A percentile compares a stretch with the other conserved stretches of the same genome.
These are phyloP conservation scores for Hypena proboscidalis DNA, from an alignment of 2,888 invertebrate species.

Conservation along the genomic window DNA sequence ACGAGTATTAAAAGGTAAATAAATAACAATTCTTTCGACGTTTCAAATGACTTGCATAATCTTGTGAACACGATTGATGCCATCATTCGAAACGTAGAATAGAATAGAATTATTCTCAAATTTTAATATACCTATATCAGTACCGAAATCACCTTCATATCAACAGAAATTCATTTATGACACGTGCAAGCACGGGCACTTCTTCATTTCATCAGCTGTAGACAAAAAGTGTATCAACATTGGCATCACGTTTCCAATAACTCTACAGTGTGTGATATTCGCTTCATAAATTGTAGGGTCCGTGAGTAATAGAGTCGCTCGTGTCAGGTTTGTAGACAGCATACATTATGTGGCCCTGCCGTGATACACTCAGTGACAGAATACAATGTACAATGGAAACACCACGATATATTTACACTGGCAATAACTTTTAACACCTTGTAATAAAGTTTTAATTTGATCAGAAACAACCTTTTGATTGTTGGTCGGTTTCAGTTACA, in stretches of 20 bases:
- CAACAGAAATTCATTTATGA: slow-evolving; percentile 7
- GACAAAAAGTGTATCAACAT: slow-evolving; percentile 56
- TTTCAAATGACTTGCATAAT: no score
- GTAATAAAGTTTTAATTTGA: slow-evolving; percentile 24
- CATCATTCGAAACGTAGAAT: no score
- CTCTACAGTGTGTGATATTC: slow-evolving; percentile 69
- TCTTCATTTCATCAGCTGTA: slow-evolving; percentile 19
- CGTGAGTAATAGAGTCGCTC: slow-evolving; percentile 73
- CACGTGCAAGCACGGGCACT: slow-evolving; percentile 2
- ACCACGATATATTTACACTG: slow-evolving; percentile 20
- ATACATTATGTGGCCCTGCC: slow-evolving; percentile 66
- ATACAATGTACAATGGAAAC: slow-evolving; percentile 26
- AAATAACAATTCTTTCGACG: no score
- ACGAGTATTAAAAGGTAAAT: no score
- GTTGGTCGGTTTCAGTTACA: slow-evolving; percentile 16
- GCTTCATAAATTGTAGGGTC: slow-evolving; percentile 74
- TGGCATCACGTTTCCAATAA: slow-evolving; percentile 80
- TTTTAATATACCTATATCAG: neutral
- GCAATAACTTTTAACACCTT: slow-evolving; percentile 16
- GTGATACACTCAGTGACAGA: slow-evolving; percentile 50
- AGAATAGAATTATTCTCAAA: neutral
- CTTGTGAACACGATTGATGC: no score
- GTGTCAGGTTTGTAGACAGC: slow-evolving; percentile 70
- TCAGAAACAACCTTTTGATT: neutral
- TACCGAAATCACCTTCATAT: neutral